Percentiles rank a stretch among this genome's conserved stretches.
Evolutionary conservation across 2,113 vertebrate species (phyloP).

Genomic region (Coryphaenoides rupestris): DNA sequence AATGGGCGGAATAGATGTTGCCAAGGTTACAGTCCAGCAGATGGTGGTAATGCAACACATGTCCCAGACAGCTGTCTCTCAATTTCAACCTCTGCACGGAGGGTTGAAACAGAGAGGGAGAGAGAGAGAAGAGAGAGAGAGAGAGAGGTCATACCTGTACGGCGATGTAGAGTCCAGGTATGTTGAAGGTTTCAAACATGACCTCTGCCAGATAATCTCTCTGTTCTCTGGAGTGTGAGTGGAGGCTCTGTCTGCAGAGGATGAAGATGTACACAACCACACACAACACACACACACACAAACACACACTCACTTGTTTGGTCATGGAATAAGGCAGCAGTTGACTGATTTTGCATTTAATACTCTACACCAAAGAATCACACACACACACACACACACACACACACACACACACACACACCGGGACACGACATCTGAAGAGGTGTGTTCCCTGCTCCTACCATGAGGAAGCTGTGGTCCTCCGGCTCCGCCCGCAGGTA

Average conservation of each 20-base stretch:
- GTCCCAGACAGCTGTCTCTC: too few species aligned
- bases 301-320: too few species aligned
- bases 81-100: too few species aligned
- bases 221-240: slow-evolving; percentile 85
- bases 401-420: background rate
- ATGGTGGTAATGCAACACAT: too few species aligned
- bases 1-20: background rate
- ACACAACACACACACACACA: background rate
- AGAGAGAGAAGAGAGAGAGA: background rate
- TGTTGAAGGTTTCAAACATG: slow-evolving; percentile 89
- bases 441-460: slow-evolving; percentile 53
- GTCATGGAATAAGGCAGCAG: too few species aligned
- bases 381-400: background rate
- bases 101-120: background rate
- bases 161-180: slow-evolving; percentile 87
- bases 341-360: too few species aligned
- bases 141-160: slow-evolving; percentile 77
- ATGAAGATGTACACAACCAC: slow-evolving; percentile 11
- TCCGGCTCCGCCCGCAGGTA: slow-evolving; percentile 85
- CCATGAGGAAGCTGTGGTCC: slow-evolving; percentile 88
- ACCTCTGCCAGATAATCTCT: slow-evolving; percentile 90
- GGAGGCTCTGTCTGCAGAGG: slow-evolving; percentile 81
- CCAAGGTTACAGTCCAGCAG: too few species aligned
- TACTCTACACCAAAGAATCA: too few species aligned
- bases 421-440: too few species aligned